phyloP scores from a whole-genome alignment of 2,797 vertebrate species.

The Lacerta viridis region DNA sequence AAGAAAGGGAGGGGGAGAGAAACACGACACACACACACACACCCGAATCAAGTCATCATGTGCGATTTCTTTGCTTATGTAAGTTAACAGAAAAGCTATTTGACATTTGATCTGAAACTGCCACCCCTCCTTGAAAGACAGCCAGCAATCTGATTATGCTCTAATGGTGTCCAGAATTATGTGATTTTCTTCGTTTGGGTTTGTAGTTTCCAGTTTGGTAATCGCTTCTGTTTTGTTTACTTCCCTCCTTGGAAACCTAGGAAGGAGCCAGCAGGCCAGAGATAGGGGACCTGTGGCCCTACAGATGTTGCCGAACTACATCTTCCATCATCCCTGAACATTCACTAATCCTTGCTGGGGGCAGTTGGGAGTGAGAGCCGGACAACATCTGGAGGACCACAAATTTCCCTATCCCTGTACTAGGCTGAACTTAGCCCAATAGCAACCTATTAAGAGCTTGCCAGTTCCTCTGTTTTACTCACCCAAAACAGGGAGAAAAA shows the following conservation, averaged over 20 bases:
- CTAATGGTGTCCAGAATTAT: slow-evolving; percentile 75
- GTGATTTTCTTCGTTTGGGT: slow-evolving; percentile 69
- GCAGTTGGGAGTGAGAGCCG: background rate
- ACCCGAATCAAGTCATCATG: slow-evolving; percentile 55
- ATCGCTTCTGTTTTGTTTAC: slow-evolving; percentile 72
- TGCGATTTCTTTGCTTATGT: slow-evolving; percentile 62
- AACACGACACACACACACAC: slow-evolving; percentile 34
- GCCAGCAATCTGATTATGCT: slow-evolving; percentile 69
- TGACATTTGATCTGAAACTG: slow-evolving; percentile 69
- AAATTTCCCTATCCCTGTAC: background rate
- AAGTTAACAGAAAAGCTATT: slow-evolving; percentile 73
- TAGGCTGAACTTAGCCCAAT: background rate
- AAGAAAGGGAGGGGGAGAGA: background rate
- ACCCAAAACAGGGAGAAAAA: no score
- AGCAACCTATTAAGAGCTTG: background rate
- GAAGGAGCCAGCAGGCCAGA: slow-evolving; percentile 15
- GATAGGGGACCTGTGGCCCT: background rate
- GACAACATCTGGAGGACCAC: background rate
- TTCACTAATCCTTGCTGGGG: background rate
- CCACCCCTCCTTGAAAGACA: slow-evolving; percentile 70
- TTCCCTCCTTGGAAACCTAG: slow-evolving; percentile 75
- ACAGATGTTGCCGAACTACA: background rate
- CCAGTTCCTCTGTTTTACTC: no score
- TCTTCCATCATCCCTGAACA: background rate
- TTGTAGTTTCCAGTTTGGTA: slow-evolving; percentile 74